Percentiles rank a stretch among this genome's conserved stretches.
phyloP scores from a whole-genome alignment of 2,113 vertebrate genomes.

The Stigmatopora argus region DNA sequence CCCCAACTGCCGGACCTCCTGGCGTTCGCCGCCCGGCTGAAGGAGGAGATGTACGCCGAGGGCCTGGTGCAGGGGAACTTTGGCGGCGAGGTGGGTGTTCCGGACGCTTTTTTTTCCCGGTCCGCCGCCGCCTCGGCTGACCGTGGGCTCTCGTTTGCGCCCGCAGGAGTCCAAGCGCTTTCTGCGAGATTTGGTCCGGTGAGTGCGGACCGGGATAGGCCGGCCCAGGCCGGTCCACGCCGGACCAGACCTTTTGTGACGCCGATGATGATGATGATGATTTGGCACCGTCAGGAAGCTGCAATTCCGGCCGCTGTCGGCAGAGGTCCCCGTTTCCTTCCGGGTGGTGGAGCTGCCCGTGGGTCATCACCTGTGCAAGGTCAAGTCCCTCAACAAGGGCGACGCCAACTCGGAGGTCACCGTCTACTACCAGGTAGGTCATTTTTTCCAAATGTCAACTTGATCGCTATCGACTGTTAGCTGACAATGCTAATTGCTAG shows the following conservation, averaged over 20 bases:
- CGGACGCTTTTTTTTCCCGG: slow-evolving; percentile 37
- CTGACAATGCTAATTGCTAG: too few relatives aligned
- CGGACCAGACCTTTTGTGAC: too few relatives aligned
- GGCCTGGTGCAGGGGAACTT: slow-evolving; percentile 93
- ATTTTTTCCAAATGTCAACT: neutral
- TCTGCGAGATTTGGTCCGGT: slow-evolving; percentile 66
- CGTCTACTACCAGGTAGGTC: slow-evolving; percentile 87
- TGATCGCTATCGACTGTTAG: too few relatives aligned
- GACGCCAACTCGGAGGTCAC: slow-evolving; percentile 95
- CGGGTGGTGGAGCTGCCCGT: slow-evolving; percentile 84
- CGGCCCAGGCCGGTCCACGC: too few relatives aligned
- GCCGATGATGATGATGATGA: too few relatives aligned
- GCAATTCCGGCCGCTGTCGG: slow-evolving; percentile 72
- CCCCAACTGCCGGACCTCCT: slow-evolving; percentile 77
- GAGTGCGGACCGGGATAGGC: slow-evolving; percentile 47
- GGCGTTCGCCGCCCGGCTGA: slow-evolving; percentile 78
- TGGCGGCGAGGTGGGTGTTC: slow-evolving; percentile 74
- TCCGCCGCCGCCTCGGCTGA: too few relatives aligned
- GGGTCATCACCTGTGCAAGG: slow-evolving; percentile 82
- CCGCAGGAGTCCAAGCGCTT: slow-evolving; percentile 68
- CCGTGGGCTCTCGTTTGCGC: neutral
- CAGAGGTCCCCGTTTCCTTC: slow-evolving; percentile 85
- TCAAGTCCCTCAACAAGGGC: slow-evolving; percentile 87
- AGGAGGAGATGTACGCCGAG: slow-evolving; percentile 82
- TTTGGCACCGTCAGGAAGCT: slow-evolving; percentile 72